A percentile compares a stretch with the other conserved stretches of the same genome.
phyloP scores from a whole-genome alignment of 2,888 invertebrate species.

The Exephanes ischioxanthus region DNA sequence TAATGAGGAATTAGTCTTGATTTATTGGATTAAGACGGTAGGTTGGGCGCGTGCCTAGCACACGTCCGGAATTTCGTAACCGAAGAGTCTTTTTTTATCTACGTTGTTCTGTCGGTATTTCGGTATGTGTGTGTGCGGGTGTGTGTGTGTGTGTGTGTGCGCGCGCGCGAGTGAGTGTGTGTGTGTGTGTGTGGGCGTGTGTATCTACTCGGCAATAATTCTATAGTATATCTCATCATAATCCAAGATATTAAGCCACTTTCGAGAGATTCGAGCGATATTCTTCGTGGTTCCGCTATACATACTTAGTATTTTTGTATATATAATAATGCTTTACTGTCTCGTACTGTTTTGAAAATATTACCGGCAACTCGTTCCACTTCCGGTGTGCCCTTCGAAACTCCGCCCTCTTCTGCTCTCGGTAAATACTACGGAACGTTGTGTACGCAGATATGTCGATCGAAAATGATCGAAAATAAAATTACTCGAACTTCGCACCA shows the following conservation, averaged over 20 bases:
- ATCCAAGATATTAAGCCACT: constrained; percentile 71
- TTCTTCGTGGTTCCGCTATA: constrained; percentile 61
- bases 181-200: constrained; percentile 4
- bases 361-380: not conserved
- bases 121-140: not conserved
- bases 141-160: constrained; percentile 38
- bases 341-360: constrained; percentile 4
- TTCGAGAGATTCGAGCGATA: constrained; percentile 68
- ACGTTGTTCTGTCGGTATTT: not conserved
- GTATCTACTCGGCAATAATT: constrained; percentile 40
- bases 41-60: constrained; percentile 18
- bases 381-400: not conserved
- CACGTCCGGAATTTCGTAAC: constrained; percentile 38
- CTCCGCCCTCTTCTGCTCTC: not conserved
- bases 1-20: constrained; percentile 64
- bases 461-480: constrained; percentile 21
- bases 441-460: constrained; percentile 32
- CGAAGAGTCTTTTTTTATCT: constrained; percentile 46
- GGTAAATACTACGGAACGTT: constrained; percentile 44
- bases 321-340: constrained; percentile 27
- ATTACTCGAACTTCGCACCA: constrained; percentile 16
- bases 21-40: constrained; percentile 53
- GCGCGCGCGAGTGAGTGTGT: constrained; percentile 28
- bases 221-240: constrained; percentile 43
- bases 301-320: constrained; percentile 25